Evolutionary conservation across 2,888 invertebrate genomes (phyloP), one percentile per base, ranked within the genome.

Genomic region (Serrognathus titanus): DNA sequence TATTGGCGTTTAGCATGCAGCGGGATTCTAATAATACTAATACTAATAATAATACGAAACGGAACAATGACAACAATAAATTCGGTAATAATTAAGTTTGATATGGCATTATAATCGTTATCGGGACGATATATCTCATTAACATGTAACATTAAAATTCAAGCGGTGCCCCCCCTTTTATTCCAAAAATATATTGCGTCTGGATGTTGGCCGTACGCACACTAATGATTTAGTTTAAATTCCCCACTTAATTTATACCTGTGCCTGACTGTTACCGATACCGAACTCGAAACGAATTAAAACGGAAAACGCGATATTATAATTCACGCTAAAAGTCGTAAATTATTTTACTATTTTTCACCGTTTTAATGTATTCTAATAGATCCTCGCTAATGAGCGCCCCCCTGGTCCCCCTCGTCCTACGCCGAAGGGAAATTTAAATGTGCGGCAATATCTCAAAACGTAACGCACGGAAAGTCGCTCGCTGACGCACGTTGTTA

Each of bases 201-300:
- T 57, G 54, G 58, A 60, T 48, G 56, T 58, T 55, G 58, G 56
- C 55, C 55, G 54, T 57, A 60, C 60, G 58, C 60, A 60, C 58
- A 60, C 58, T 60, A 58, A 60, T 57, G 60, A 60, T 60, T 60
- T 60, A 57, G 53, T 55, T 60, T 58, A 58, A 60, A 58, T 60
- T 60, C 60, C 58, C 60, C 53, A 43, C 55, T 63, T 63, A 61
- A 61, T 63, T 61, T 63, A 63, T 59, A 63, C 58, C 48, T 63
- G 63, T 63, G 63, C 63, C 63, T 63, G 63, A 63, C 63, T 63
- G 63, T 60, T 63, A 63, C 63, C 63, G 62, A 63, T 63, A 63
- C 63, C 57, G 53, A 31, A 56, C 51, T 55, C 46, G 48, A 39
- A 48, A 61, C 61, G 60, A 54, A 61, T 61, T 61, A 56, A 60